Evolutionary conservation across 2,888 invertebrate species (phyloP).

Genomic region (Stenodema calcarata): DNA sequence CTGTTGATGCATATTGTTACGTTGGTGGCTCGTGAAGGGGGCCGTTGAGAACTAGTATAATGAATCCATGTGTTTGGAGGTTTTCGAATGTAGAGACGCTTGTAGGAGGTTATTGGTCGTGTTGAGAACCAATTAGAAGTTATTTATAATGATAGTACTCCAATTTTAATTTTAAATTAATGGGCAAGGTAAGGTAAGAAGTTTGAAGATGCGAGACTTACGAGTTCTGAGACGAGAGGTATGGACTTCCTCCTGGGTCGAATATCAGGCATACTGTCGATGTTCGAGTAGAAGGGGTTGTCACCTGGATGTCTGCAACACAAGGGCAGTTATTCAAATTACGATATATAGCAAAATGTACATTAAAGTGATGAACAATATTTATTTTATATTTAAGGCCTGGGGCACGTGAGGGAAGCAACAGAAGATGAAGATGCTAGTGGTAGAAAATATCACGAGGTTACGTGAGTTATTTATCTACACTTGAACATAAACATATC

Average conservation of each 20-base stretch:
- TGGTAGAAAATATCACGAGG: no score
- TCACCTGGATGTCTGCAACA: conserved; percentile 81
- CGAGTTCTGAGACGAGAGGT: conserved; percentile 97
- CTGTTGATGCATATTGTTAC: no score
- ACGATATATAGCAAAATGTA: not conserved
- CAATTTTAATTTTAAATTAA: not conserved
- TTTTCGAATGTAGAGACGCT: no score
- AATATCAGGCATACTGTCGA: conserved; percentile 99
- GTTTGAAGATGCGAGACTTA: conserved; percentile 67
- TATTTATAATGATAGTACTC: not conserved
- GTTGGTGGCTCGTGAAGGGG: no score
- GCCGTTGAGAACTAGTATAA: no score
- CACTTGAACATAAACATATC: no score
- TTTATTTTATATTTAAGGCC: no score
- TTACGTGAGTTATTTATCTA: no score
- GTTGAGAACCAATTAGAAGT: not conserved
- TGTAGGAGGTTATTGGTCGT: not conserved
- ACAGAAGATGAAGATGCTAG: no score
- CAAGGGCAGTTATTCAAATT: not conserved
- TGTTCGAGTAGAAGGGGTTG: conserved; percentile 99
- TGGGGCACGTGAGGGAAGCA: no score
- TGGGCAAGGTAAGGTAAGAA: not conserved
- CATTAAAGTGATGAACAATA: not conserved
- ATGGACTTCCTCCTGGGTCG: conserved; percentile 96
- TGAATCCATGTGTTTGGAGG: no score